Conservation (phyloP, 2,113 vertebrate genomes). For the Barbus barbus region DNA sequence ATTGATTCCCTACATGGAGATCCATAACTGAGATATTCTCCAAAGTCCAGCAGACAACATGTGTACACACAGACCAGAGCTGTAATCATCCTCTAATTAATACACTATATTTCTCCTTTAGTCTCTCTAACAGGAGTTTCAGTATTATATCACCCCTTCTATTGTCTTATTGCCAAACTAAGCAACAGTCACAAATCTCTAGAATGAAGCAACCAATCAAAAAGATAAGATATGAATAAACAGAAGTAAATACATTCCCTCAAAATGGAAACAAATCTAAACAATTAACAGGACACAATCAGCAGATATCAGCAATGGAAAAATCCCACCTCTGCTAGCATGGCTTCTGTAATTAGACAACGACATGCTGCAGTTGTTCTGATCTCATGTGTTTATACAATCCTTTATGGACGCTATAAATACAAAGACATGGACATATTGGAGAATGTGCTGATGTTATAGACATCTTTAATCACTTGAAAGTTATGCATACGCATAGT, state of each 20-base stretch:
- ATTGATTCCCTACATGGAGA: conserved; percentile 11
- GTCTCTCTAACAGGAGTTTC: neutral
- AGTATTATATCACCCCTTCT: conserved; percentile 18
- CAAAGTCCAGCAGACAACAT: conserved; percentile 19
- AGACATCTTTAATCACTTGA: neutral
- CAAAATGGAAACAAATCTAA: neutral
- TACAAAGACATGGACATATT: neutral
- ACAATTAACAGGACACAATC: conserved; percentile 20
- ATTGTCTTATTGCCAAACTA: conserved; percentile 32
- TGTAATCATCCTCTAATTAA: conserved; percentile 17
- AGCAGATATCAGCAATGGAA: conserved; percentile 42
- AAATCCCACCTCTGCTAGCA: conserved; percentile 28
- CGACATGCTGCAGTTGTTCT: neutral
- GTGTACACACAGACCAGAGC: neutral
- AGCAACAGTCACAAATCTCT: conserved; percentile 38
- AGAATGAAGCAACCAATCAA: conserved; percentile 27
- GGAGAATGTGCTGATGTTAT: neutral
- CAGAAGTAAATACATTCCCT: conserved; percentile 15
- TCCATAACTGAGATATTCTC: conserved; percentile 3
- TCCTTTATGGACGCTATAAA: neutral
- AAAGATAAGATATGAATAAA: conserved; percentile 44
- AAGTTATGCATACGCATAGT: neutral
- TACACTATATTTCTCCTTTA: neutral
- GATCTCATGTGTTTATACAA: neutral
- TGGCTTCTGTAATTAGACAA: neutral